phyloP scores from a whole-genome alignment of 2,113 vertebrate genomes.

The Condylura cristata region DNA sequence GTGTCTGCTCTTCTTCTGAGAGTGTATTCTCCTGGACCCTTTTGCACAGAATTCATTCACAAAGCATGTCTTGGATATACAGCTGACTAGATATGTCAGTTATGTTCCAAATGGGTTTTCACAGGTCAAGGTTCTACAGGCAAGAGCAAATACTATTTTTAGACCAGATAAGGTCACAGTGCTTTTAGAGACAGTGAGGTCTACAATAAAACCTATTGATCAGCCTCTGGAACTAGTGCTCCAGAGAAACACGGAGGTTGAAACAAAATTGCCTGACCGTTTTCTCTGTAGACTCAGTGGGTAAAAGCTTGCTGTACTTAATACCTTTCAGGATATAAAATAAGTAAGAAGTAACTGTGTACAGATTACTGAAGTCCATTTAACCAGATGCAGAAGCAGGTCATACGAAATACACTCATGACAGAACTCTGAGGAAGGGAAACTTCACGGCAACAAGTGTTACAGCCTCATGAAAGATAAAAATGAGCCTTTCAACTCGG shows the following conservation, averaged over 20 bases:
- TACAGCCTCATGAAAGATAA: rapidly evolving
- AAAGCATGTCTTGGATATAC: conserved; percentile 84
- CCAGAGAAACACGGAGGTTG: conserved; percentile 87
- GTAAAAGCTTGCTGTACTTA: conserved; percentile 91
- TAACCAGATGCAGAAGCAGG: conserved; percentile 74
- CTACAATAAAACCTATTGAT: conserved; percentile 93
- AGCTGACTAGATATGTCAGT: conserved; percentile 89
- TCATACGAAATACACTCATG: conserved; percentile 58
- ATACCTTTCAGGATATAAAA: conserved; percentile 88
- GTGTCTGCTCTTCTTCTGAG: conserved; percentile 60
- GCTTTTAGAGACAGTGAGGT: conserved; percentile 91
- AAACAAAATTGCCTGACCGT: conserved; percentile 87
- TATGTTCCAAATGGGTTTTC: conserved; percentile 91
- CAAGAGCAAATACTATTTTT: conserved; percentile 91
- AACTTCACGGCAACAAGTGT: conserved; percentile 40
- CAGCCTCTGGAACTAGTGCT: conserved; percentile 88
- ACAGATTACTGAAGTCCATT: conserved; percentile 81
- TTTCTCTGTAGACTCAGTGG: conserved; percentile 80
- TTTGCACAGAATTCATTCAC: conserved; percentile 73
- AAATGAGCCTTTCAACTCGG: not conserved
- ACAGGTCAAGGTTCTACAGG: conserved; percentile 90
- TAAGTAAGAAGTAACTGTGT: conserved; percentile 80
- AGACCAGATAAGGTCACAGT: conserved; percentile 88
- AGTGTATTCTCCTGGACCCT: conserved; percentile 37
- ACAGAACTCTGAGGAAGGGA: not conserved